Conservation (phyloP, 2,797 vertebrate genomes). For the Myiotriccus ornatus region DNA sequence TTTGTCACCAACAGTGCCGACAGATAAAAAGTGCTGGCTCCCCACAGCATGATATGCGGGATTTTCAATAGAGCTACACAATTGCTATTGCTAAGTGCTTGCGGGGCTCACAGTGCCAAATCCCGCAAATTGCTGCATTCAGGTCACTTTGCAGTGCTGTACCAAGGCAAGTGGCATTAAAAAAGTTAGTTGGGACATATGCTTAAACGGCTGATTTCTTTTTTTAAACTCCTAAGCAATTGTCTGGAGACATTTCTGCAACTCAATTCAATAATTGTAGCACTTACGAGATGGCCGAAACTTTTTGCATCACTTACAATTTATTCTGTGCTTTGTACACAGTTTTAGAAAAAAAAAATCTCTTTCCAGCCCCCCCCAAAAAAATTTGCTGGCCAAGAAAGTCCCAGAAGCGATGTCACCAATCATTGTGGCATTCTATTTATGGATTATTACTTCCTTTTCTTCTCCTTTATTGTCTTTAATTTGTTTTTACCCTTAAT, state of each 20-base stretch:
- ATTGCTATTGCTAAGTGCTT: constrained; percentile 72
- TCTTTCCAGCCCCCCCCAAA: not conserved
- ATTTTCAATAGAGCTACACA: constrained; percentile 64
- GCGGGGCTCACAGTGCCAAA: constrained; percentile 39
- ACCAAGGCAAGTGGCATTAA: not conserved
- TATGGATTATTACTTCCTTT: not conserved
- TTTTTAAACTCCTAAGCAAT: not conserved
- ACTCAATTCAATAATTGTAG: not conserved
- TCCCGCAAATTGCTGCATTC: constrained; percentile 61
- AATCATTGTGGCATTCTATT: not conserved
- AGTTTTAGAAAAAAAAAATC: not conserved
- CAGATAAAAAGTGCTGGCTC: constrained; percentile 71
- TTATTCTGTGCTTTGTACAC: not conserved
- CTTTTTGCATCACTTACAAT: not conserved
- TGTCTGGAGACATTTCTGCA: not conserved
- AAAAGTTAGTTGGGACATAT: constrained; percentile 35
- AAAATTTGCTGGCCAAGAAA: not conserved
- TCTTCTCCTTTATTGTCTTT: not conserved
- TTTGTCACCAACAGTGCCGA: constrained; percentile 66
- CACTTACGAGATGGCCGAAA: not conserved
- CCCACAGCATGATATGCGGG: constrained; percentile 48
- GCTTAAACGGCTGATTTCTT: not conserved
- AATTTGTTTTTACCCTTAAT: not conserved
- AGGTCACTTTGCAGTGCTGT: constrained; percentile 24
- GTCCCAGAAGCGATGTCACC: not conserved